Evolutionary conservation across 1,140 invertebrate species (phyloP).

Genomic region (Orchesella cincta): DNA sequence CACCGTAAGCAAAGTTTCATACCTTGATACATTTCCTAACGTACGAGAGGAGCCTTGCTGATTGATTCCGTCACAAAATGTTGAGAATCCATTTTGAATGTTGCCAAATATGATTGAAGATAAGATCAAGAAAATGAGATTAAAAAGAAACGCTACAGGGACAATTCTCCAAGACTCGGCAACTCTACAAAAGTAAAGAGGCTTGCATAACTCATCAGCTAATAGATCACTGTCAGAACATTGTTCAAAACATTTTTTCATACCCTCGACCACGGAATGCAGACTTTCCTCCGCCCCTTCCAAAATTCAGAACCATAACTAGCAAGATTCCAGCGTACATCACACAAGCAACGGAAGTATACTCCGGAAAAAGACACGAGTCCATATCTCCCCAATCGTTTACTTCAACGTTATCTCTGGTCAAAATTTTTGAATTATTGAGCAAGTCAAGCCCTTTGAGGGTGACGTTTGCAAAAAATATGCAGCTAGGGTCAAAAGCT

Average conservation of each 20-base stretch:
- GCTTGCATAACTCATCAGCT: background rate
- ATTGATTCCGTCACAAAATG: conserved; percentile 11
- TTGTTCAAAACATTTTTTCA: background rate
- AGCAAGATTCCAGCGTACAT: background rate
- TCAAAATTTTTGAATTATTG: background rate
- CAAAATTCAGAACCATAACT: conserved; percentile 21
- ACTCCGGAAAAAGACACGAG: conserved; percentile 2
- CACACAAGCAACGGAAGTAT: conserved; percentile 15
- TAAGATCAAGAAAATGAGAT: conserved; percentile 10
- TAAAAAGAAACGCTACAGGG: conserved; percentile 3
- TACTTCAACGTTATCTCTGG: background rate
- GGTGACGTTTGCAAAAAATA: conserved; percentile 9
- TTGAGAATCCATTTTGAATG: conserved; percentile 18
- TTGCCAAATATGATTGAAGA: conserved; percentile 15
- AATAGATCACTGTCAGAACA: background rate
- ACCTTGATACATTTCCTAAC: conserved; percentile 13
- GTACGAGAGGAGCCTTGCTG: background rate
- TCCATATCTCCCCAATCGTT: background rate
- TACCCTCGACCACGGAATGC: background rate
- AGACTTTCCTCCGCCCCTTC: conserved; percentile 3
- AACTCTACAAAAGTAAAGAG: background rate
- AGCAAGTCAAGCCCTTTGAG: background rate
- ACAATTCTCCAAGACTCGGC: conserved; percentile 20
- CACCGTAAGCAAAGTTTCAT: background rate
- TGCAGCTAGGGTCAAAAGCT: conserved; percentile 1